These are phyloP conservation scores for Chiloscyllium plagiosum DNA, from an alignment of 2,113 vertebrate species.

Conservation along the genomic window DNA sequence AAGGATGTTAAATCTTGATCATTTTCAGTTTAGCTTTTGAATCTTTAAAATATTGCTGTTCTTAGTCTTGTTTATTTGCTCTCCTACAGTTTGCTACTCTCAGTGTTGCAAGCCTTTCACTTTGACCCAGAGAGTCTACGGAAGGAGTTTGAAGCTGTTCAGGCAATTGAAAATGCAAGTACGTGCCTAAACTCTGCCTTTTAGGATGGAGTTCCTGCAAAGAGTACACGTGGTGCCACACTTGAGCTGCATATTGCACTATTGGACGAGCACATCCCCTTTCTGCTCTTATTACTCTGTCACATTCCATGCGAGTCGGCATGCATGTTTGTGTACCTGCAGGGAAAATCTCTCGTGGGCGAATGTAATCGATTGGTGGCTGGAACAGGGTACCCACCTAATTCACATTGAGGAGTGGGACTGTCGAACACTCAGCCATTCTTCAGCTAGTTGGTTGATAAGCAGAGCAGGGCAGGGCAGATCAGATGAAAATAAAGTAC, in stretches of 20 bases:
- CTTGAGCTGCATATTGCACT: neutral
- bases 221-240: neutral
- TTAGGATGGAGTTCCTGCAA: neutral
- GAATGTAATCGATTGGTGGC: neutral
- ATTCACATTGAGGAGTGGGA: neutral
- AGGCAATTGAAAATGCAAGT: constrained; percentile 62
- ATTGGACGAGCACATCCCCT: neutral
- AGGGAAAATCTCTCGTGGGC: neutral
- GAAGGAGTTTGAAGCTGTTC: constrained; percentile 70
- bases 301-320: neutral
- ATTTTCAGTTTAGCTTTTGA: neutral
- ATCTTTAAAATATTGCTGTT: neutral
- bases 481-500: neutral
- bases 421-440: neutral
- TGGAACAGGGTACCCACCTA: neutral
- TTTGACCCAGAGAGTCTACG: constrained; percentile 80
- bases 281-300: neutral
- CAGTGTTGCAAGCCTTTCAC: constrained; percentile 85
- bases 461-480: neutral
- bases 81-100: constrained; percentile 73
- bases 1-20: neutral
- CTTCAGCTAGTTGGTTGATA: neutral
- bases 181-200: constrained; percentile 39
- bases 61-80: constrained; percentile 38
- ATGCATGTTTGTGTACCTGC: neutral